Conservation (phyloP, 2,113 vertebrate species). For the Xiphophorus hellerii region DNA sequence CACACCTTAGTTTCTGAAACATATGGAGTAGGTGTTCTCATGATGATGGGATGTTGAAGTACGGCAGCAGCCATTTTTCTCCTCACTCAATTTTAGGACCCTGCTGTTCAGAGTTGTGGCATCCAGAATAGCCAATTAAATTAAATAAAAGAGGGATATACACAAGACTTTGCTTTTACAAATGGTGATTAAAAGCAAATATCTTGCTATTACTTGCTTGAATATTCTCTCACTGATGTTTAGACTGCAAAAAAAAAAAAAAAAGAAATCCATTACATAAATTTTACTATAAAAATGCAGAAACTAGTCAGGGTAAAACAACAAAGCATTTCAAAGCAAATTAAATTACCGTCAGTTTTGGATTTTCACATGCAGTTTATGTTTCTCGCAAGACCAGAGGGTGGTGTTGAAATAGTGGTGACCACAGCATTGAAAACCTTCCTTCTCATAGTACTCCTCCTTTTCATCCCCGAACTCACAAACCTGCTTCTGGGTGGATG, state of each 20-base stretch:
- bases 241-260: neutral
- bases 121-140: conserved; percentile 41
- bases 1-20: too few relatives aligned
- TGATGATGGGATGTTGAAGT: neutral
- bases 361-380: neutral
- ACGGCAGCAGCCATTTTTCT: neutral
- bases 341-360: neutral
- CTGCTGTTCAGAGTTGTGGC: conserved; percentile 5
- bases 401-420: conserved; percentile 47
- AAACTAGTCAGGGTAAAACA: neutral
- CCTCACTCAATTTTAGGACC: neutral
- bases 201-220: neutral
- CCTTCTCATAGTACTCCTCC: conserved; percentile 27
- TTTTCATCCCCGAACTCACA: conserved; percentile 7
- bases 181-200: neutral
- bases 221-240: neutral
- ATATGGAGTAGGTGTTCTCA: too few relatives aligned
- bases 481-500: neutral
- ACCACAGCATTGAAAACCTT: conserved; percentile 42
- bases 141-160: neutral
- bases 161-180: neutral
- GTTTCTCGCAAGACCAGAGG: conserved; percentile 49
- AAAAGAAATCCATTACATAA: neutral
- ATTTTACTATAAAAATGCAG: neutral
- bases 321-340: neutral